A percentile compares a stretch with the other conserved stretches of the same genome.
phyloP scores from a whole-genome alignment of 2,113 vertebrate species.

The Alouatta palliata region DNA sequence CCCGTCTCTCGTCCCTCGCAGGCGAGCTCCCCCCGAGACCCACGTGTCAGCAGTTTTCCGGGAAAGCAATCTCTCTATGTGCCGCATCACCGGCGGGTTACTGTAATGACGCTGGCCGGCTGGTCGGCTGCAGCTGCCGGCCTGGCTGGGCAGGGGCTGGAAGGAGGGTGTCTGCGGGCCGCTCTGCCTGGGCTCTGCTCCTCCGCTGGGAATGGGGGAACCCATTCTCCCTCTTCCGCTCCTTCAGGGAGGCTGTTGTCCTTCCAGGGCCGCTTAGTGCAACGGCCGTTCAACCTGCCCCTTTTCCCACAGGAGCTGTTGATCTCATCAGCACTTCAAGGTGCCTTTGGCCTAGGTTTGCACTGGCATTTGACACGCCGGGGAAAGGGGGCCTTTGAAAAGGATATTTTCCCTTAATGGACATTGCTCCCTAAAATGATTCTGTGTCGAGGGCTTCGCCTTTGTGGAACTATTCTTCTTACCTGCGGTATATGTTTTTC shows the following conservation, averaged over 20 bases:
- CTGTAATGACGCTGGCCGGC: not conserved
- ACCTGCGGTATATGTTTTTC: accelerated
- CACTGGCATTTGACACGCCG: accelerated
- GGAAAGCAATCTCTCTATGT: constrained; percentile 41
- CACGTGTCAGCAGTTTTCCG: constrained; percentile 60
- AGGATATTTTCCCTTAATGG: no score
- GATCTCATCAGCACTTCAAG: accelerated
- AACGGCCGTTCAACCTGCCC: accelerated
- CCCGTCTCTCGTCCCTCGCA: not conserved
- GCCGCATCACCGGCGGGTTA: not conserved
- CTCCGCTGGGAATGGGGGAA: not conserved
- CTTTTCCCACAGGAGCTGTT: accelerated
- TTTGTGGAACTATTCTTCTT: accelerated
- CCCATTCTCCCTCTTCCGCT: not conserved
- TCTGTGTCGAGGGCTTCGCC: accelerated
- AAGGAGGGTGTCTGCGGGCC: accelerated
- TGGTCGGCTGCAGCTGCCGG: not conserved
- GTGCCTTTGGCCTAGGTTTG: not conserved
- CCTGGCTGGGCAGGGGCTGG: not conserved
- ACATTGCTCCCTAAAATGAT: accelerated
- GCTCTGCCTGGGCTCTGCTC: not conserved
- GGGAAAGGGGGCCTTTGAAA: not conserved
- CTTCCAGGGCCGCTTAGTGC: not conserved
- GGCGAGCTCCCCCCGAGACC: not conserved
- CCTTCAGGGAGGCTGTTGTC: not conserved